These are phyloP conservation scores for Enteromius unitaeniatus DNA, from an alignment of 2,797 vertebrate species.

Conservation along the genomic window DNA sequence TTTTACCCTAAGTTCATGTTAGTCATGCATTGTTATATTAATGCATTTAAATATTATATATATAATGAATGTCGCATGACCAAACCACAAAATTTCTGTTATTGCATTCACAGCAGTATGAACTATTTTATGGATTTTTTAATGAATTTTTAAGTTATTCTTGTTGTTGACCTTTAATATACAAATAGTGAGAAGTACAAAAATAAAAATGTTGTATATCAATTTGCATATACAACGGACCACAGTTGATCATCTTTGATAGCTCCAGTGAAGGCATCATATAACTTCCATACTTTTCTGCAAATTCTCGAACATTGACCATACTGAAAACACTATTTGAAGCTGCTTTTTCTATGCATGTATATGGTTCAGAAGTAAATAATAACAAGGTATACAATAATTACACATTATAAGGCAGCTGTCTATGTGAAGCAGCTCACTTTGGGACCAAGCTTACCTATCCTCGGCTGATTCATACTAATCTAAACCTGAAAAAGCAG, in stretches of 20 bases:
- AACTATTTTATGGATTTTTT: neutral
- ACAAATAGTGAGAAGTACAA: neutral
- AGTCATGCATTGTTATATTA: neutral
- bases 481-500: conserved; percentile 33
- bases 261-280: neutral
- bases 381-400: neutral
- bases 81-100: neutral
- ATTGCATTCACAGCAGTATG: neutral
- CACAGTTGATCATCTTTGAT: neutral
- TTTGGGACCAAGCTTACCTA: neutral
- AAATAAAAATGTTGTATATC: neutral
- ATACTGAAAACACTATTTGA: neutral
- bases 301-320: neutral
- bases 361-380: neutral
- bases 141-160: neutral
- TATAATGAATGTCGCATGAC: neutral
- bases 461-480: conserved; percentile 19
- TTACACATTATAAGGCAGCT: neutral
- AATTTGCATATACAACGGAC: neutral
- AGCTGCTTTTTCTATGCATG: neutral
- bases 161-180: neutral
- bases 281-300: neutral
- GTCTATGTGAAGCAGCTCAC: neutral
- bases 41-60: neutral
- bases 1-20: neutral